These are phyloP conservation scores for Pteria penguin DNA, from an alignment of 2,888 invertebrate species.

Conservation along the genomic window DNA sequence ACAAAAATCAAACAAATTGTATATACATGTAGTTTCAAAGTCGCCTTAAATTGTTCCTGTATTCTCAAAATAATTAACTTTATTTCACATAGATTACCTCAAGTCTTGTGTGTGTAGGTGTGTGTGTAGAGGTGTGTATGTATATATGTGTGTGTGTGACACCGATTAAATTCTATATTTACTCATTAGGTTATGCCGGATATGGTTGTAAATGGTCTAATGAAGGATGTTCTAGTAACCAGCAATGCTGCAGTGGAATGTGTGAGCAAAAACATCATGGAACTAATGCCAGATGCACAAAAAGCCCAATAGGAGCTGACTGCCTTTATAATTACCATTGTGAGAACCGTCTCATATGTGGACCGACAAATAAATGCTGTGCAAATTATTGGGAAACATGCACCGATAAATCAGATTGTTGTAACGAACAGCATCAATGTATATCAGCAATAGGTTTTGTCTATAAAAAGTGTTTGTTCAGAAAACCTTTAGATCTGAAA, in stretches of 20 bases:
- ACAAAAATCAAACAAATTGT: no score
- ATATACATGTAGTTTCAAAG: no score
- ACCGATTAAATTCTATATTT: no score
- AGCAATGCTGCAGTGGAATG: slow-evolving; percentile 30
- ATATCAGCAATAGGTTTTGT: slow-evolving; percentile 26
- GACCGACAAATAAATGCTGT: slow-evolving; percentile 28
- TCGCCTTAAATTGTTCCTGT: no score
- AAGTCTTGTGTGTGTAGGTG: no score
- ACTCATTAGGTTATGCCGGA: slow-evolving; percentile 14
- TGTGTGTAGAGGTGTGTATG: no score
- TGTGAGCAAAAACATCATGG: slow-evolving; percentile 35
- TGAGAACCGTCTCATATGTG: slow-evolving; percentile 27
- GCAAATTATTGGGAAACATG: slow-evolving; percentile 39
- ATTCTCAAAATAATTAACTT: no score
- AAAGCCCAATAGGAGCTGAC: slow-evolving; percentile 9
- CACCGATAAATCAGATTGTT: slow-evolving; percentile 18
- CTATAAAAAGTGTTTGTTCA: slow-evolving; percentile 33
- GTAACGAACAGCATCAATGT: slow-evolving; percentile 30
- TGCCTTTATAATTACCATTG: slow-evolving; percentile 41
- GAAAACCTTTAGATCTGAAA: no score
- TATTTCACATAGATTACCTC: no score
- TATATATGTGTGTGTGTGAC: no score
- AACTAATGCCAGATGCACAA: slow-evolving; percentile 31
- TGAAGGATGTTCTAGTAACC: slow-evolving; percentile 27
- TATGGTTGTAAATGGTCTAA: slow-evolving; percentile 38